Base-by-base conservation (phyloP, 2,113 vertebrate species). In the Thermophis baileyi region DNA sequence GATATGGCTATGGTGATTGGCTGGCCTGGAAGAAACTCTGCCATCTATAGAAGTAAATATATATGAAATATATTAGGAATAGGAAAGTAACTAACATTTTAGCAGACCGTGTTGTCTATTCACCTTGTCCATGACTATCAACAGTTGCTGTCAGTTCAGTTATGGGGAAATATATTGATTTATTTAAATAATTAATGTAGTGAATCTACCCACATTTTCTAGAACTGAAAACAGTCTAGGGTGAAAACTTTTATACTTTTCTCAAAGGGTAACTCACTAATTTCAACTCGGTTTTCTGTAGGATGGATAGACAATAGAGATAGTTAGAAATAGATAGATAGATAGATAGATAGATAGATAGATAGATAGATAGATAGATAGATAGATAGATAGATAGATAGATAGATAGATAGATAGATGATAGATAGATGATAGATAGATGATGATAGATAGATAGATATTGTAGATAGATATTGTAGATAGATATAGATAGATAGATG, bases 171-270 rank as follows among this genome's bases (percentile, higher is more conserved):
- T 51, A 50, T 88, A 88, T 51, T 25, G n/a, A 24, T 69, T n/a
- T 89, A 91, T 40, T 30, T 4, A 25, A 0, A 85, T 88, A 40
- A 47, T 95, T 24, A 94, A 44, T 6, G 30, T 93, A 92, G 91
- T 14, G 94, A 95, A 87, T 20, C 8, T 93, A 18, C 4, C 10
- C 40, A 94, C 60, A 4, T 1, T 54, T 89, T 93, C 20, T 40
- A 91, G 35, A 74, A 6, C 69, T 92, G 88, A 93, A 55, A 93
- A 95, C 30, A 74, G 6, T 40, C 16, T 16, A 74, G 16, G 16
- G 88, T 60, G 44, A 44, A 63, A 89, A 27, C 55, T 24, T 89
- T 10, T 69, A 20, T 27, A 20, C 0, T 63, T 18, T 8, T 90
- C 20, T 9, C 57, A 30, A 46, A 12, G 54, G 25, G 20, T 60